These are phyloP conservation scores for Epinephelus awoara DNA, from an alignment of 2,797 vertebrate species.

Conservation along the genomic window DNA sequence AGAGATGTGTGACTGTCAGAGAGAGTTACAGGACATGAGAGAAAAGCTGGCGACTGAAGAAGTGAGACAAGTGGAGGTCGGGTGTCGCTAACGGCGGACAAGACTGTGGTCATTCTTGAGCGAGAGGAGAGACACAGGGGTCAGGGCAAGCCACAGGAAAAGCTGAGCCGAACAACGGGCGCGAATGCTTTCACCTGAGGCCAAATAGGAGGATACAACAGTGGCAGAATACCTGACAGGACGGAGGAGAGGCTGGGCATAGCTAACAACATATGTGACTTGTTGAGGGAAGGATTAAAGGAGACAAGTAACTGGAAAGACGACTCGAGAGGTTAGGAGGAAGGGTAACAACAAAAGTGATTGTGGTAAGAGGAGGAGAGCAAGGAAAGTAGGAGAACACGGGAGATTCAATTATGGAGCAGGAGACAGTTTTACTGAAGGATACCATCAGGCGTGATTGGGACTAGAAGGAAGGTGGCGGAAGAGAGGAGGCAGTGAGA, in stretches of 20 bases:
- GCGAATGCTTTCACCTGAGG: constrained; percentile 19
- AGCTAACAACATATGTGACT: constrained; percentile 27
- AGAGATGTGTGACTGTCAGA: not conserved
- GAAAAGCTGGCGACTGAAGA: constrained; percentile 10
- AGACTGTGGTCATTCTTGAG: constrained; percentile 23
- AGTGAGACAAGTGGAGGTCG: constrained; percentile 32
- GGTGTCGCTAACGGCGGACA: constrained; percentile 26
- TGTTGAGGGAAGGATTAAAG: constrained; percentile 43
- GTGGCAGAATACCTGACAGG: constrained; percentile 17
- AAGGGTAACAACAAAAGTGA: constrained; percentile 56
- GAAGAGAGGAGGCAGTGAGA: constrained; percentile 22
- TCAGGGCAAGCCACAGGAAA: constrained; percentile 36
- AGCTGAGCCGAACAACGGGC: constrained; percentile 29
- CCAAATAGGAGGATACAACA: constrained; percentile 13
- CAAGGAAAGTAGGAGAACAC: constrained; percentile 36
- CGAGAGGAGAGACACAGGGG: constrained; percentile 23
- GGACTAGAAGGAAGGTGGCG: constrained; percentile 21
- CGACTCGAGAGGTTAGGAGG: constrained; percentile 36
- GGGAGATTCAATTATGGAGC: constrained; percentile 55
- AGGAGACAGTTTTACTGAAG: constrained; percentile 46
- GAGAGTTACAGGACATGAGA: not conserved
- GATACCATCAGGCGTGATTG: constrained; percentile 41
- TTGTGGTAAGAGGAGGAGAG: constrained; percentile 52
- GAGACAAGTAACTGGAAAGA: constrained; percentile 38
- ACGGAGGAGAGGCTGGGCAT: constrained; percentile 1